Base-by-base conservation (phyloP, 2,113 vertebrate genomes). In the Eptesicus fuscus region DNA sequence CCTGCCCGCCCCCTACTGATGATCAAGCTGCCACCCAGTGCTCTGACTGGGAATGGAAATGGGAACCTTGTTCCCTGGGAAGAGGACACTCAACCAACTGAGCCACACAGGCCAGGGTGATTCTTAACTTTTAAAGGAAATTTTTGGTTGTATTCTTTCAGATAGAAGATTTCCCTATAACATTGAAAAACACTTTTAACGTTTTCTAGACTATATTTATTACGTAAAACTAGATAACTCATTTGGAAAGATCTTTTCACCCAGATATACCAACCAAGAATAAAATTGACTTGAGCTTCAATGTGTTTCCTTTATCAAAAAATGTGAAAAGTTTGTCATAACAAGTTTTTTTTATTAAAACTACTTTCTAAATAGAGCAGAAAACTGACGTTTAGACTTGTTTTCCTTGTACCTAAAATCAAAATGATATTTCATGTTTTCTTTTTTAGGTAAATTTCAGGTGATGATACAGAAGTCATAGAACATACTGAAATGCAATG, bases 401-500 rank as follows among this genome's bases (percentile, higher is more conserved):
- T 86, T 94, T 95, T 91, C 22, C 13, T 83, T 87, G 17, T 90
- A 42, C 4, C n/a, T 78, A 65, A 91, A 95, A 78, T 94, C 23
- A 93, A 89, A 93, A 85, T 92, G 5, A 86, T 61, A 92, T 89
- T 83, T 91, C 76, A 23, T 95, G 30, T 83, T 93, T 95, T 84
- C 37, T 91, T 93, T 96, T 97, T 70, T 97, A 99, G 99, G 99
- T 98, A 99, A 99, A 99, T 99, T 99, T 98, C 99, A 99, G 97
- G 99, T 99, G 96, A 99, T 99, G 99, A 99, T 99, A 98, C 99
- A 99, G 99, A 99, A 99, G 98, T 98, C 99, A 87, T 99, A 99
- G 97, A 96, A 86, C 35, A 93, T 63, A 35, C 90, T 95, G 73
- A 93, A 78, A 96, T 97, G 42, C 85, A 95, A 93, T 42, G 5